Evolutionary conservation across 2,797 vertebrate genomes (phyloP), one percentile per base, ranked within the genome.

Genomic region (Hephaestus fuliginosus): DNA sequence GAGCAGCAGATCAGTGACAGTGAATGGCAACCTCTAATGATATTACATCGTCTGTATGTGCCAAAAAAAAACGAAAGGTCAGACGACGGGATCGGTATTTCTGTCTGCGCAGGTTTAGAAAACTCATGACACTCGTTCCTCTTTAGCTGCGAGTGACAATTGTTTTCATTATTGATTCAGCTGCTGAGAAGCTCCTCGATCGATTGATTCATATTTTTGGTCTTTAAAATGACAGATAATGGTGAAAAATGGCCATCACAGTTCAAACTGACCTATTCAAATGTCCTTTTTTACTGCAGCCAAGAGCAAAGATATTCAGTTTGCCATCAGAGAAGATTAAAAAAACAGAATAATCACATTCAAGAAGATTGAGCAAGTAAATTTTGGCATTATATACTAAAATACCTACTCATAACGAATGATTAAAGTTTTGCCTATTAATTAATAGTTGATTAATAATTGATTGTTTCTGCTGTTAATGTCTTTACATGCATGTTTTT

Each of bases 1-100:
- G 58, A 60, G 68, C 44, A 91, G 80, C n/a, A 76, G 71, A 85
- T 90, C 80, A 77, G 76, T 79, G 81, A 84, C 70, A 79, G 52
- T 61, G 68, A 86, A 72, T 41, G 51, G 63, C 64, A 81, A 18
- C 58, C 52, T 81, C 68, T 72, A 58, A 76, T 71, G 51, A 80
- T 82, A 62, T 88, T 56, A 73, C 76, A 85, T n/a, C 58, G 51
- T 78, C 33, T 78, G 12, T 73, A 66, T 64, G 52, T 79, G 62
- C 44, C 67, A 55, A 53, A 67, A 25, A 25, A 67, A 74, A 67
- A 13, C 57, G 66, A 71, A 81, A 86, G 83, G 86, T 83, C 65
- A 74, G 1, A 49, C 15, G 20, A 60, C 44, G 46, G 56, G 70
- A 63, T 28, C 25, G 43, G 0, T 7, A 20, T n/a, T 61, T 62